These are phyloP conservation scores for Caenorhabditis auriculariae DNA, from an alignment of 2,888 invertebrate species.

Conservation along the genomic window DNA sequence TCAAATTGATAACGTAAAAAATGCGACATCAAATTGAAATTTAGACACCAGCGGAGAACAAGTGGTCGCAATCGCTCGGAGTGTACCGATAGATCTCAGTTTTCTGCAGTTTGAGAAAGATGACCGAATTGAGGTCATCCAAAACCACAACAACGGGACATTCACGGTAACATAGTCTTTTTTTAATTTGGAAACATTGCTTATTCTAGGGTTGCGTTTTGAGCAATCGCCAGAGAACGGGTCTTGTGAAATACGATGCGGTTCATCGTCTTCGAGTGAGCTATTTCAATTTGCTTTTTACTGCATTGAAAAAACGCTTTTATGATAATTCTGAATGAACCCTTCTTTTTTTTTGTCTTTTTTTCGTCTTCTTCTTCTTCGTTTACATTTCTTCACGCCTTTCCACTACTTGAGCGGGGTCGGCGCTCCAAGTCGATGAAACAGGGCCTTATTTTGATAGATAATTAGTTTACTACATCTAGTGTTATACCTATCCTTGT, in stretches of 20 bases:
- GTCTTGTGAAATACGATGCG: constrained; percentile 26
- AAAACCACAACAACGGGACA: constrained; percentile 17
- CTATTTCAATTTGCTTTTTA: no score
- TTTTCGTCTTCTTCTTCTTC: no score
- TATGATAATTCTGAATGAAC: neutral
- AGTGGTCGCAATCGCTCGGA: constrained; percentile 18
- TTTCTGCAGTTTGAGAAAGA: constrained; percentile 27
- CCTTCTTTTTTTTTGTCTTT: constrained; percentile 7
- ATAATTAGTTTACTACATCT: no score
- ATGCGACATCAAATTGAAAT: constrained; percentile 1
- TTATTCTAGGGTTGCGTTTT: constrained; percentile 36
- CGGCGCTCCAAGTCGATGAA: no score
- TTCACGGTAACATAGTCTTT: neutral
- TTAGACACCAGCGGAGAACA: constrained; percentile 24
- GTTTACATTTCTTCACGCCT: constrained; percentile 13
- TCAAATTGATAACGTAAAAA: no score
- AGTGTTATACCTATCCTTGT: no score
- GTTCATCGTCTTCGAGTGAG: constrained; percentile 22
- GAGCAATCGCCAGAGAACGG: constrained; percentile 24
- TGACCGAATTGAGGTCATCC: constrained; percentile 48
- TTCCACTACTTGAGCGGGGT: no score
- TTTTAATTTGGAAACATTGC: neutral
- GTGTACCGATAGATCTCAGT: constrained; percentile 14
- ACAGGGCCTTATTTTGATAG: no score
- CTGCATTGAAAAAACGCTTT: no score